Evolutionary conservation across 2,113 vertebrate species (phyloP).

Genomic region (Leptocoma aspasia): DNA sequence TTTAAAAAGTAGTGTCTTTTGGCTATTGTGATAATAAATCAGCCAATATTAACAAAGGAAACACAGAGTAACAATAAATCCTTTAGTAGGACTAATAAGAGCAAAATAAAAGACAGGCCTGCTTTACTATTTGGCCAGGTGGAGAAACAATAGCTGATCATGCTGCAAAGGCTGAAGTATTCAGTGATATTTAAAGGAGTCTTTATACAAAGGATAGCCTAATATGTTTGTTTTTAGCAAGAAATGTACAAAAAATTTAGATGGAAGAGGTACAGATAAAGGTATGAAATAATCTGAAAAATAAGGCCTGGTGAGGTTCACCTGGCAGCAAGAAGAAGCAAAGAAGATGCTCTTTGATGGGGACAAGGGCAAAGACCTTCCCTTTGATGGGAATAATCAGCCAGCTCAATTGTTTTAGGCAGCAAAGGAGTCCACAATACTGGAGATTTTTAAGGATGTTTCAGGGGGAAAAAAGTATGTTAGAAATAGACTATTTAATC

Average conservation of each 20-base stretch:
- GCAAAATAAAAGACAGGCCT: background rate
- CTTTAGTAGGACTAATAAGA: background rate
- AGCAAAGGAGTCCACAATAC: background rate
- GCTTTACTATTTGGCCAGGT: background rate
- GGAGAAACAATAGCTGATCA: background rate
- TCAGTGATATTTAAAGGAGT: background rate
- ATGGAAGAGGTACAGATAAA: background rate
- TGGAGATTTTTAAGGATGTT: background rate
- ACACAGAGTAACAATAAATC: background rate
- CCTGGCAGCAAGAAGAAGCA: background rate
- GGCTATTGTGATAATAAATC: background rate
- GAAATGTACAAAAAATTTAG: background rate
- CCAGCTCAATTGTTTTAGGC: background rate
- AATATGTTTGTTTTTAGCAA: background rate
- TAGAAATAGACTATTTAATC: background rate
- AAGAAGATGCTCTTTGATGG: background rate
- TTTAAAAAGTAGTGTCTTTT: background rate
- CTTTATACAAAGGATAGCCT: background rate
- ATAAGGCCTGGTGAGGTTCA: background rate
- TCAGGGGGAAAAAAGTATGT: rapidly evolving
- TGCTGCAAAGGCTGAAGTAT: background rate
- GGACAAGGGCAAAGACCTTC: background rate
- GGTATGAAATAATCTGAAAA: background rate
- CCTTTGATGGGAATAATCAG: background rate
- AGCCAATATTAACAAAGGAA: background rate